Percentiles rank a stretch among this genome's conserved stretches.
phyloP scores from a whole-genome alignment of 2,888 invertebrate species.

The Melanchra persicariae region DNA sequence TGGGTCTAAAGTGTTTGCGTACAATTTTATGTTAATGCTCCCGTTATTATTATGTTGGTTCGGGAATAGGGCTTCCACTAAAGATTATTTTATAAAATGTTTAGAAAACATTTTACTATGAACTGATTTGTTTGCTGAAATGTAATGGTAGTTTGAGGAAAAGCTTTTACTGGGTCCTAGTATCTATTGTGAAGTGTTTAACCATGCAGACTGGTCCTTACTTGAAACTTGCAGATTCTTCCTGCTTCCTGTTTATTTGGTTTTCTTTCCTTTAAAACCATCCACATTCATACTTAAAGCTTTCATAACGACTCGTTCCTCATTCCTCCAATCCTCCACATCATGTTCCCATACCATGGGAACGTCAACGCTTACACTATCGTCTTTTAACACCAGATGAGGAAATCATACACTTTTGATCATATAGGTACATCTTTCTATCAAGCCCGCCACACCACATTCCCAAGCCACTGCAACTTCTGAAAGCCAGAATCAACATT shows the following conservation, averaged over 20 bases:
- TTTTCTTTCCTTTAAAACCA: not conserved
- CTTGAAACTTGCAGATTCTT: not conserved
- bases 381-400: not conserved
- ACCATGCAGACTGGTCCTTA: not conserved
- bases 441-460: too few relatives aligned
- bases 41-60: conserved; percentile 62
- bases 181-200: not conserved
- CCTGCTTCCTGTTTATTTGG: not conserved
- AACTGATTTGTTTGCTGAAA: conserved; percentile 17
- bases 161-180: not conserved
- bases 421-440: not conserved
- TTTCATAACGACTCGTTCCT: not conserved
- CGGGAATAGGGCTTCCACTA: conserved; percentile 42
- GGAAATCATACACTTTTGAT: not conserved
- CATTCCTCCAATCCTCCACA: not conserved
- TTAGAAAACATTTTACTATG: not conserved
- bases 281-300: too few relatives aligned
- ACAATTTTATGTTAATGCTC: conserved; percentile 65
- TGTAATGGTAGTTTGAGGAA: not conserved
- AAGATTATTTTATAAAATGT: not conserved
- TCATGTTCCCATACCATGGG: not conserved
- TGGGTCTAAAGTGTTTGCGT: conserved; percentile 64
- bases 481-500: too few relatives aligned
- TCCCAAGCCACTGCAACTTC: too few relatives aligned
- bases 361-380: not conserved